Percentiles rank a stretch among this genome's conserved stretches.
phyloP scores from a whole-genome alignment of 2,888 invertebrate species.

The Adineta ricciae region DNA sequence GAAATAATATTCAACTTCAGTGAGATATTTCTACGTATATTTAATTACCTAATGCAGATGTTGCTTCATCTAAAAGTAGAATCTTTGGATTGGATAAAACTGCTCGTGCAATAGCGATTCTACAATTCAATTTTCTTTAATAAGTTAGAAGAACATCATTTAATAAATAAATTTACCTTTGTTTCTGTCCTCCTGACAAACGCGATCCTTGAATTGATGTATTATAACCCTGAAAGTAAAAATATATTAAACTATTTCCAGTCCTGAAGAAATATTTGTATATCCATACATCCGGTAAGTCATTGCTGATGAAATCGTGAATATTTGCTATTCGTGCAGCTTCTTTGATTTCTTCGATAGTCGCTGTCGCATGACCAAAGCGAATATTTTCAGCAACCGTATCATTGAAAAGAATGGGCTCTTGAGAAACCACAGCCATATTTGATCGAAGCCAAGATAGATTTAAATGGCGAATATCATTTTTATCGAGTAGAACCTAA shows the following conservation, averaged over 20 bases:
- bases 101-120: slow-evolving; percentile 42
- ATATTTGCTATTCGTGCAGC: slow-evolving; percentile 51
- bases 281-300: slow-evolving; percentile 20
- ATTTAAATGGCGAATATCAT: slow-evolving; percentile 51
- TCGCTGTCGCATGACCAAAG: slow-evolving; percentile 45
- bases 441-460: slow-evolving; percentile 50
- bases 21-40: too few species aligned
- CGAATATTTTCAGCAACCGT: slow-evolving; percentile 55
- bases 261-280: too few species aligned
- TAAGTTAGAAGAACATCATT: too few species aligned
- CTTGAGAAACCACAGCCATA: slow-evolving; percentile 51
- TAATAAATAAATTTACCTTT: slow-evolving; percentile 38
- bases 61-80: slow-evolving; percentile 49
- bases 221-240: slow-evolving; percentile 48
- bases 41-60: slow-evolving; percentile 42
- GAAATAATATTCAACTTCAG: too few species aligned
- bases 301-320: slow-evolving; percentile 50
- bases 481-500: slow-evolving; percentile 50
- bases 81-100: slow-evolving; percentile 61
- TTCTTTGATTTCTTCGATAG: slow-evolving; percentile 43
- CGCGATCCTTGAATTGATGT: slow-evolving; percentile 47
- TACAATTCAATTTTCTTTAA: too few species aligned
- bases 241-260: too few species aligned
- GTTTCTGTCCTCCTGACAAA: slow-evolving; percentile 47
- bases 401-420: slow-evolving; percentile 58